Evolutionary conservation across 2,888 invertebrate species (phyloP), one percentile per base, ranked within the genome.

Genomic region (Graphium colonna): DNA sequence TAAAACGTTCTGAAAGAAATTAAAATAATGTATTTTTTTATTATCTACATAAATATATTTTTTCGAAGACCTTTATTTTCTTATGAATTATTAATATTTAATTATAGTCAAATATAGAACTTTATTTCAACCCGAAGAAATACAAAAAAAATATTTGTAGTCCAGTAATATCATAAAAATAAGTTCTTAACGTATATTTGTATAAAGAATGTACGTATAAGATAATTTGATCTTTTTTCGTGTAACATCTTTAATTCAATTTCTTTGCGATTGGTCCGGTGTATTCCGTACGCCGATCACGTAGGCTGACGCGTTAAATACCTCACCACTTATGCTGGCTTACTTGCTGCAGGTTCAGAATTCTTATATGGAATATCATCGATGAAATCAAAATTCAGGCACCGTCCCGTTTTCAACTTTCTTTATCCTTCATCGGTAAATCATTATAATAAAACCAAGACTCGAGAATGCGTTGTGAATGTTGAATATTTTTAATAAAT

Each of bases 311-410:
- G 33, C 33, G 40, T 50, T 54, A 54, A 54, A 50, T 50, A 54
- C 54, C 50, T 48, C 45, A 54, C 45, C 50, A 50, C 54, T 54
- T 46, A 45, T 50, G 31, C 41, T 12, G 44, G 41, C 45, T 54
- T 54, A 45, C 45, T 50, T 31, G 41, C 41, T 49, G 50, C 45
- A 39, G 38, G 41, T 41, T 41, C 21, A 28, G 48, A 53, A 53
- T 53, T 53, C 46, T 53, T 53, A 53, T 48, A 53, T 33, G 49
- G 53, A 49, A 53, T 49, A 39, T 49, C 31, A 49, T 49, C 49
- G 53, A 53, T 39, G 18, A 33, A 10, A 53, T 53, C 43, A 49
- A 49, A 48, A 53, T 49, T 53, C 53, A 49, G 40, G 44, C 13
- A 44, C 21, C 49, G 49, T 49, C 10, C 15, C 10, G 42, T 12